Evolutionary conservation across 2,797 vertebrate species (phyloP), one percentile per base, ranked within the genome.

Genomic region (Hybognathus amarus): DNA sequence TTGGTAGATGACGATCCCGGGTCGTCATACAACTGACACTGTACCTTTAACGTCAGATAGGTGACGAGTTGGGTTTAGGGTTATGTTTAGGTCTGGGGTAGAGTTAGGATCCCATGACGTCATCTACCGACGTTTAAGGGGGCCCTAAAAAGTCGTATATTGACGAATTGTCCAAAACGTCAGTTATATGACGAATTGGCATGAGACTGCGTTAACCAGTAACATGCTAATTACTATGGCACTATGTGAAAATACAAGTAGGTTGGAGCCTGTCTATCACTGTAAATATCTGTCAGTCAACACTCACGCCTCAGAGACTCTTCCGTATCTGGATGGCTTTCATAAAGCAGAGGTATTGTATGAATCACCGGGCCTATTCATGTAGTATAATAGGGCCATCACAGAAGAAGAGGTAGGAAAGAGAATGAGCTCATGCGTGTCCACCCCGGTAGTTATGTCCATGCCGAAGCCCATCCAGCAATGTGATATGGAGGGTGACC

Each of bases 311-410:
- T 79, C 63, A 17, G 38, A 67, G 80, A 75, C 63, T 82, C 71
- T 45, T 82, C 59, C 17, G 2, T 76, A 54, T 83, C 81, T 83
- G 63, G 36, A 76, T 30, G 63, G 63, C 36, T 77, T 83, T 83
- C 63, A 77, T 69, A 68, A 77, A 77, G 38, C 8, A 1, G 12
- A 68, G 24, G 24, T 63, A 70, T 59, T 66, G 64, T 80, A 86
- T 83, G 75, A 83, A 80, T 70, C 78, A 80, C 40, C 10, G 1
- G 33, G 22, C 22, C 83, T 87, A 85, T 79, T 80, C 80, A 77
- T 45, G n/a, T 66, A 24, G 42, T 17, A 81, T 87, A 86, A 88
- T 69, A 33, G 84, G 80, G 68, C 74, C 87, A 80, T 78, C 85
- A 79, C 69, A 52, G 18, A 66, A 73, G 81, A 50, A 70, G 54